Conservation (phyloP, 37 sponge, comb jelly and placozoan genomes). For the Lycopodina hypogea region DNA sequence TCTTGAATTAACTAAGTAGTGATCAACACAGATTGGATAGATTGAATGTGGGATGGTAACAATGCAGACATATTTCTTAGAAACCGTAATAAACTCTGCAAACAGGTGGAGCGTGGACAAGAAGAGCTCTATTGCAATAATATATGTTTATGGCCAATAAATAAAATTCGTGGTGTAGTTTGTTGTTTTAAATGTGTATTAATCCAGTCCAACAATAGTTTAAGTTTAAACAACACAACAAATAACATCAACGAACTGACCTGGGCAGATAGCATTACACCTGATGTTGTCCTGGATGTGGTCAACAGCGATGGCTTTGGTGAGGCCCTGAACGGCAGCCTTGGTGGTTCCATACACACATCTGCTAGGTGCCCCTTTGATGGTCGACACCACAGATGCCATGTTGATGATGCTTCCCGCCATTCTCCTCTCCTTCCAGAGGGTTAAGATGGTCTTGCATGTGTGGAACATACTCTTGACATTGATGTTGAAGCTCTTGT, state of each 20-base stretch:
- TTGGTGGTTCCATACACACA: conserved; percentile 78
- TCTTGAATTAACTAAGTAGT: neutral
- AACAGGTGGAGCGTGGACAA: no score
- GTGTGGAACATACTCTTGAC: conserved; percentile 80
- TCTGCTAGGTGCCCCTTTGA: conserved; percentile 66
- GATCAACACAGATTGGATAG: no score
- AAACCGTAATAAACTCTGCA: no score
- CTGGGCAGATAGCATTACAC: conserved; percentile 82
- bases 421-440: conserved; percentile 46
- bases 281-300: conserved; percentile 64
- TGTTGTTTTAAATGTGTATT: no score
- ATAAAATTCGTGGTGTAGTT: no score
- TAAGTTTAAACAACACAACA: no score
- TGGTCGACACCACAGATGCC: conserved; percentile 70
- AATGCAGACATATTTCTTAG: no score
- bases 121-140: no score
- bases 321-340: conserved; percentile 80
- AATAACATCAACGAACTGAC: no score
- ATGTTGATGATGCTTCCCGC: conserved; percentile 80
- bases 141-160: no score
- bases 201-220: no score
- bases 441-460: conserved; percentile 37
- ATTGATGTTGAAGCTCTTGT: conserved; percentile 71
- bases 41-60: no score
- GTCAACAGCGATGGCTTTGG: conserved; percentile 77